These are phyloP conservation scores for Botia almorhae DNA, from an alignment of 2,797 vertebrate genomes.

Conservation along the genomic window DNA sequence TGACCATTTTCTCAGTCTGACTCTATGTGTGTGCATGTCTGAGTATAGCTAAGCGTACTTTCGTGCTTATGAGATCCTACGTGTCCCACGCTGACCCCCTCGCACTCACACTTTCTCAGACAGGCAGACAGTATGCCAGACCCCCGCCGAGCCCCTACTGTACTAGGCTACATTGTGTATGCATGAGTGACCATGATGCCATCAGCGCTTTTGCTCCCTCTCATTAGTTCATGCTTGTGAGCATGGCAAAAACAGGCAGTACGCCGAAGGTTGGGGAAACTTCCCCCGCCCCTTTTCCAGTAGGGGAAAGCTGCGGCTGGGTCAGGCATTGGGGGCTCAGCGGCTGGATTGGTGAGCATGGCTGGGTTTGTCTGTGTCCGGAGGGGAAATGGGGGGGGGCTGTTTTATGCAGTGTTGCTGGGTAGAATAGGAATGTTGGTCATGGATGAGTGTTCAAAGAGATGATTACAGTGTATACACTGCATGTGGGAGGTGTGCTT, in stretches of 20 bases:
- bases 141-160: constrained; percentile 43
- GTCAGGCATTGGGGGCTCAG: constrained; percentile 21
- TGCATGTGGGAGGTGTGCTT: constrained; percentile 6
- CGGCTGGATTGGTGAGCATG: constrained; percentile 10
- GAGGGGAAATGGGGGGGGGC: constrained; percentile 20
- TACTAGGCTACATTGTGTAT: constrained; percentile 59
- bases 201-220: constrained; percentile 69
- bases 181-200: constrained; percentile 67
- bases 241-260: constrained; percentile 70
- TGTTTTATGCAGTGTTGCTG: constrained; percentile 62
- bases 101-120: constrained; percentile 15
- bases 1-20: constrained; percentile 15
- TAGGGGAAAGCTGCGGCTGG: constrained; percentile 32
- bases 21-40: not conserved
- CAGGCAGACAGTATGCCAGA: constrained; percentile 32
- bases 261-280: constrained; percentile 24
- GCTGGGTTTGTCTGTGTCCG: constrained; percentile 47
- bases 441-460: constrained; percentile 58
- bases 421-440: constrained; percentile 65
- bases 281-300: constrained; percentile 33
- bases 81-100: constrained; percentile 31
- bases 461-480: constrained; percentile 16
- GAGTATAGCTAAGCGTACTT: constrained; percentile 10
- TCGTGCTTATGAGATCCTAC: not conserved
- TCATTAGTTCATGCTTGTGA: constrained; percentile 80